Conservation (phyloP, 2,888 invertebrate species). For the Laspeyria flexula region DNA sequence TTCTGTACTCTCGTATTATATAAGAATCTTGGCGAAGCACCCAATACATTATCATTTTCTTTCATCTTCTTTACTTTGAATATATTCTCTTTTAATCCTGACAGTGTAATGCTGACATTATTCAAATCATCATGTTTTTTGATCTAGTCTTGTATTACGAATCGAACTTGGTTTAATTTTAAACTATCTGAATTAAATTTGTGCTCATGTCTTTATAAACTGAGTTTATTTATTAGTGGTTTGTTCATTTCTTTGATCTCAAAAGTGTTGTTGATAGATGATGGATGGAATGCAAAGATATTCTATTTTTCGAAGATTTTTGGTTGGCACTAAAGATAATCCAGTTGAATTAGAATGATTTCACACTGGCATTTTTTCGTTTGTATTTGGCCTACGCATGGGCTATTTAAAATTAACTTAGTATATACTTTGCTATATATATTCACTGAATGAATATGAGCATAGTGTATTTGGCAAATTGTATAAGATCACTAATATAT, state of each 20-base stretch:
- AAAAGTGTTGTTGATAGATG: slow-evolving; percentile 27
- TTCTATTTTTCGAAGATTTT: slow-evolving; percentile 3
- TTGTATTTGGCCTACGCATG: too few species aligned
- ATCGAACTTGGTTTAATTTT: slow-evolving; percentile 35
- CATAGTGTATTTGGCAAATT: too few species aligned
- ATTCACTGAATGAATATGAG: too few species aligned
- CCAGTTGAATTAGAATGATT: too few species aligned
- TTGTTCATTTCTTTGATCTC: slow-evolving; percentile 40
- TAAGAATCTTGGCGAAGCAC: not conserved
- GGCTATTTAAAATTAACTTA: too few species aligned
- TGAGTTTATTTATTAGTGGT: slow-evolving; percentile 39
- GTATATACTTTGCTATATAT: too few species aligned
- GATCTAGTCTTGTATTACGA: slow-evolving; percentile 23
- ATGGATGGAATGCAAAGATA: slow-evolving; percentile 10
- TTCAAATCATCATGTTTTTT: slow-evolving; percentile 32
- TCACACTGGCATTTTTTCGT: too few species aligned
- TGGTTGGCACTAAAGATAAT: not conserved
- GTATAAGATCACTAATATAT: too few species aligned
- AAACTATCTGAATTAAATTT: slow-evolving; percentile 41
- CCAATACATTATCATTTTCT: slow-evolving; percentile 3
- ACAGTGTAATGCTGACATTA: slow-evolving; percentile 8
- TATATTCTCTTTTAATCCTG: slow-evolving; percentile 1
- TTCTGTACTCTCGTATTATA: not conserved
- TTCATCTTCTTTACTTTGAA: slow-evolving; percentile 6
- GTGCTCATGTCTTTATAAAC: slow-evolving; percentile 38